Evolutionary conservation across 2,888 invertebrate genomes (phyloP).

Genomic region (Pogonocherus hispidulus): DNA sequence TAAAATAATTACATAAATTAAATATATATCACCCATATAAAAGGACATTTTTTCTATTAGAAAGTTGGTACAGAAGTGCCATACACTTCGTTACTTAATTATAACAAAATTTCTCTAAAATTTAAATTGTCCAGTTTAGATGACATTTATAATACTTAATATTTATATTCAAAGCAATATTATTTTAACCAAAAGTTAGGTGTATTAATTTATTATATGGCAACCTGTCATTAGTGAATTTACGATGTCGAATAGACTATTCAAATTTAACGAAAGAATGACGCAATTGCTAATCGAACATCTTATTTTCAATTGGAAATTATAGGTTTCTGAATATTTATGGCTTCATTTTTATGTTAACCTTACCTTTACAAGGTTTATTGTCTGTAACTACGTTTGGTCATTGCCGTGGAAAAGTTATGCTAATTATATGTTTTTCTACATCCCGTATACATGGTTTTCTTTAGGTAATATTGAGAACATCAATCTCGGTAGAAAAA

Average conservation of each 20-base stretch:
- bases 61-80: conserved; percentile 28
- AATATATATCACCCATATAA: conserved; percentile 28
- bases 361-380: background rate
- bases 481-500: background rate
- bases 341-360: background rate
- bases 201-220: conserved; percentile 6
- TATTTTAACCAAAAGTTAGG: conserved; percentile 5
- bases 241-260: background rate
- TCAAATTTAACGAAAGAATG: background rate
- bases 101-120: conserved; percentile 25
- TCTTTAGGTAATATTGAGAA: background rate
- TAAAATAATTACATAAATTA: conserved; percentile 33
- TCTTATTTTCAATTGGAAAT: background rate
- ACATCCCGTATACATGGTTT: background rate
- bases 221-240: background rate
- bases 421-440: background rate
- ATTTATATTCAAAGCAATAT: background rate
- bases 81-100: conserved; percentile 15
- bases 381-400: background rate
- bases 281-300: background rate
- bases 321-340: background rate
- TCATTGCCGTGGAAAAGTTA: background rate
- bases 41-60: conserved; percentile 29
- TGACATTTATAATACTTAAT: conserved; percentile 21
- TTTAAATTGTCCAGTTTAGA: conserved; percentile 5